Evolutionary conservation across 2,113 vertebrate species (phyloP).

Genomic region (Rutilus rutilus): DNA sequence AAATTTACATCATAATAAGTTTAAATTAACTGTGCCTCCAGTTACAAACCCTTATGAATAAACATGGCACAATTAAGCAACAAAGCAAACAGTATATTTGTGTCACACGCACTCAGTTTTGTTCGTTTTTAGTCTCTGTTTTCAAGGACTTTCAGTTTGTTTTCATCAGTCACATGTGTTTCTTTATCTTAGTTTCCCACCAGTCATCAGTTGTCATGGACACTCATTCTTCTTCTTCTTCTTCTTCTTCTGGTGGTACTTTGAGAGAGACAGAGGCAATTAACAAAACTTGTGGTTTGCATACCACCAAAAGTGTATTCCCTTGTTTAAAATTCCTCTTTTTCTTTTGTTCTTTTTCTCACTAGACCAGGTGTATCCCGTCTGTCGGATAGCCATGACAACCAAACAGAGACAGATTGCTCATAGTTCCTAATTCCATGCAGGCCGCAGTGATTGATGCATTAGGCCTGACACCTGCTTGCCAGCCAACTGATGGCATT

Average conservation of each 20-base stretch:
- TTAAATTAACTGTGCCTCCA: neutral
- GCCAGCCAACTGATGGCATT: slow-evolving; percentile 69
- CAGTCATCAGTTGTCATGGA: too few species aligned
- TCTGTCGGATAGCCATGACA: slow-evolving; percentile 48
- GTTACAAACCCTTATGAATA: slow-evolving; percentile 24
- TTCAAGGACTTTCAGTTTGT: too few species aligned
- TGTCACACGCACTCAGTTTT: too few species aligned
- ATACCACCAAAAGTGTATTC: neutral
- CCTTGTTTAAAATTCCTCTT: neutral
- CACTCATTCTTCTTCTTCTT: too few species aligned
- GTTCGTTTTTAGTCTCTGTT: too few species aligned
- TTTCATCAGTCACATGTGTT: too few species aligned
- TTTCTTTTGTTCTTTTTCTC: neutral
- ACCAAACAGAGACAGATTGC: slow-evolving; percentile 41
- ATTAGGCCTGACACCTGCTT: slow-evolving; percentile 59
- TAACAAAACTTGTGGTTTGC: neutral
- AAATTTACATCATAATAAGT: slow-evolving; percentile 22
- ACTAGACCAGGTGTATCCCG: neutral
- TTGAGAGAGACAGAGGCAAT: slow-evolving; percentile 3
- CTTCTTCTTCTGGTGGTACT: too few species aligned
- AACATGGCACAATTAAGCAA: slow-evolving; percentile 29
- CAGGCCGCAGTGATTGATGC: slow-evolving; percentile 60
- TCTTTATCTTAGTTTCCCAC: too few species aligned
- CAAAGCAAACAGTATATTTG: neutral
- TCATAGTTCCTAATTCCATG: slow-evolving; percentile 61